Base-by-base conservation (phyloP, 2,888 invertebrate species). In the Tholera decimalis region DNA sequence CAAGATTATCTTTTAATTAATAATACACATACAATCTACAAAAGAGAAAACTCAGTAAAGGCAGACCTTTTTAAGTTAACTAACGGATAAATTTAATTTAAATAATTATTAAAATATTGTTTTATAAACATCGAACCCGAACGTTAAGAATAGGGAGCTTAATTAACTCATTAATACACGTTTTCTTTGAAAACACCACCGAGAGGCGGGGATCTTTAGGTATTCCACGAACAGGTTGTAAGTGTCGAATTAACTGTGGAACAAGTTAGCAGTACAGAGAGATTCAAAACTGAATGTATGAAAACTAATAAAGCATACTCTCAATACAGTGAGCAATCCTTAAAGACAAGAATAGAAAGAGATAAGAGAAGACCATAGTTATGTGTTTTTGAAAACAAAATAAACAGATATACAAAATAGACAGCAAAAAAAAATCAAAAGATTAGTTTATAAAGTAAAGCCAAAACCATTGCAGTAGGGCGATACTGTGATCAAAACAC, bases 131-230 rank as follows among this genome's bases (percentile, higher is more conserved):
- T 53, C 49, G 71, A 73, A 76, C 65, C 57, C 53, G 49, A 74
- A 71, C 66, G 71, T 60, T 73, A 76, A 74, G 71, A 76, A 76
- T 65, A 61, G 50, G 66, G 39, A 66, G 81, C 82, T 91, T 92
- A 89, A 92, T 92, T 92, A 92, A 88, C 85, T 89, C 89, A 89
- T 91, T 90, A 89, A 92, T 93, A 92, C 87, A 88, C 83, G 84
- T 86, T 90, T 89, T 88, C 88, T 89, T 89, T 88, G 87, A 88
- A 86, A 88, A 85, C 82, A 84, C 83, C 85, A 85, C 81, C 86
- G 83, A 82, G 75, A 84, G 82, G 82, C 72, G 71, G 73, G 73
- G 84, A 86, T 89, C 85, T 91, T 89, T 86, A 86, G 86, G 83
- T 87, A 84, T 85, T 89, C 77, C 71, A 75, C 78, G 85, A 85